Percentiles rank a stretch among this genome's conserved stretches.
phyloP scores from a whole-genome alignment of 2,888 invertebrate species.

The Eubasilissa splendida region DNA sequence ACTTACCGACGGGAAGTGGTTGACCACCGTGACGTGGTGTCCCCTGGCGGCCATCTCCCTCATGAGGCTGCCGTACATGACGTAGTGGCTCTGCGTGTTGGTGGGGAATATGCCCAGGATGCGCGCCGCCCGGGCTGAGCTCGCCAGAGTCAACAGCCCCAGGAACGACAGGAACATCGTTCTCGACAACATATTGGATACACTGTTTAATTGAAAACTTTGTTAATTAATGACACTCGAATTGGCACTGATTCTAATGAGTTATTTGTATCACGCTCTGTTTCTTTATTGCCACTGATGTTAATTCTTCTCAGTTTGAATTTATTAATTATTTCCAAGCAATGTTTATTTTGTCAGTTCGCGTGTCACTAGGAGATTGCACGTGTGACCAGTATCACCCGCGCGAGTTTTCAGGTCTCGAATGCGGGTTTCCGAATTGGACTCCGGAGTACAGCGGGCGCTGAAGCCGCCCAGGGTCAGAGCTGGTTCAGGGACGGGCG shows the following conservation, averaged over 20 bases:
- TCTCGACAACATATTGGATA: not conserved
- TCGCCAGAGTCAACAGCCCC: slow-evolving; percentile 62
- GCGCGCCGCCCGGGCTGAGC: slow-evolving; percentile 64
- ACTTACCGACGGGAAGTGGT: slow-evolving; percentile 70
- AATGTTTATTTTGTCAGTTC: not conserved
- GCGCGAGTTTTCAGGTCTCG: no score
- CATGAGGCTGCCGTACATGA: slow-evolving; percentile 70
- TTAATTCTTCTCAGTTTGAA: not conserved
- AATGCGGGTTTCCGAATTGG: no score
- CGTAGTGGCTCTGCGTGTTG: slow-evolving; percentile 72
- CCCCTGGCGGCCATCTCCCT: slow-evolving; percentile 67
- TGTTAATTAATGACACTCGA: not conserved
- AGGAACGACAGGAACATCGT: slow-evolving; percentile 58
- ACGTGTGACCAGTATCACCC: no score
- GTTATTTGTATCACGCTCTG: not conserved
- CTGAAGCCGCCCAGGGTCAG: not conserved
- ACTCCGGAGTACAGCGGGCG: not conserved
- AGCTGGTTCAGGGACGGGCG: not conserved
- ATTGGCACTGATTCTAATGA: not conserved
- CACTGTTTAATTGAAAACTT: not conserved
- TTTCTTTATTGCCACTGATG: not conserved
- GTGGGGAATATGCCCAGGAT: slow-evolving; percentile 70
- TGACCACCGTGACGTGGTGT: slow-evolving; percentile 67
- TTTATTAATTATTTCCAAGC: not conserved
- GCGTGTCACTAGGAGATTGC: no score